phyloP scores from a whole-genome alignment of 2,113 vertebrate species.

The Callospermophilus lateralis region DNA sequence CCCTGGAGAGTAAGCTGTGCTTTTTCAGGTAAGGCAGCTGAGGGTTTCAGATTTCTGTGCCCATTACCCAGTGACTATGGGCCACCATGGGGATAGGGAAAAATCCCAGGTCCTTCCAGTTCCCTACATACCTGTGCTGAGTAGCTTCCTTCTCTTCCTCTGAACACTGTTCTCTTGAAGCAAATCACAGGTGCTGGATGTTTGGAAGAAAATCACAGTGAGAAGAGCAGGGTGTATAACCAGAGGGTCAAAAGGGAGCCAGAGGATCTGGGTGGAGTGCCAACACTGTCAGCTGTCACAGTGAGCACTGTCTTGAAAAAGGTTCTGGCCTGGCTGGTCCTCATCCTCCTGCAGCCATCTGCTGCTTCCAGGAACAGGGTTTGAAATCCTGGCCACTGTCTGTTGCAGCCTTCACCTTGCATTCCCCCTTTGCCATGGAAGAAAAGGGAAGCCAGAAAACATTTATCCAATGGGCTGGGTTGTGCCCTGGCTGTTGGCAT shows the following conservation, averaged over 20 bases:
- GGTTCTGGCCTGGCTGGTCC: not conserved
- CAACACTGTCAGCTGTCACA: not conserved
- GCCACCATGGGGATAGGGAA: not conserved
- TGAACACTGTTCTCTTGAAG: not conserved
- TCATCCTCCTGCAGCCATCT: conserved; percentile 1
- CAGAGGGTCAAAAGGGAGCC: not conserved
- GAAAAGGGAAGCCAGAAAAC: not conserved
- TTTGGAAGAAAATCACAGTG: not conserved
- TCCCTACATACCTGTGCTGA: not conserved
- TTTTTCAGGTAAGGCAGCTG: not conserved
- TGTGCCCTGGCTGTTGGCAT: not conserved
- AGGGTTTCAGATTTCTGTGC: not conserved
- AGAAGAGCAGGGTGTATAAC: not conserved
- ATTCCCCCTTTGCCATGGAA: not conserved
- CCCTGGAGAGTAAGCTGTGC: not conserved
- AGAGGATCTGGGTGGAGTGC: not conserved
- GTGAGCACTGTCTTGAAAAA: not conserved
- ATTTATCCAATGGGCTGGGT: not conserved
- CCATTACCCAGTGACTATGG: not conserved
- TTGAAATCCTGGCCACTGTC: not conserved
- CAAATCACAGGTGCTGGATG: not conserved
- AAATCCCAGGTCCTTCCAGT: not conserved
- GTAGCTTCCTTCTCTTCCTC: not conserved
- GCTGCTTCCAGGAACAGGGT: not conserved
- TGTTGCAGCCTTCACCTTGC: not conserved